Base-by-base conservation (phyloP, 2,113 vertebrate genomes). In the Salminus brasiliensis region DNA sequence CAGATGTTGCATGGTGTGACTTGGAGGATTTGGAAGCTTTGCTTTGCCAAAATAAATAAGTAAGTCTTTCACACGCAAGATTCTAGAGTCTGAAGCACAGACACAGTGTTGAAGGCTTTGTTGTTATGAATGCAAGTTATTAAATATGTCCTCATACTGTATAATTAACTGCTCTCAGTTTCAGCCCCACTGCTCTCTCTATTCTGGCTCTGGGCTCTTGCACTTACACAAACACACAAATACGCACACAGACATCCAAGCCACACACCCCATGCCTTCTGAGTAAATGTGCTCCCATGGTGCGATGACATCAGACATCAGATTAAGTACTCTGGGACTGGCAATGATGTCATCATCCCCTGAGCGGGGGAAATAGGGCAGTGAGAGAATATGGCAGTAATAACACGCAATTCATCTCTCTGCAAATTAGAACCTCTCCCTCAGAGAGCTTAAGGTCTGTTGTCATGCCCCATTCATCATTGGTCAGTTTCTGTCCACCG, bases 261-360 rank as follows among this genome's bases (percentile, higher is more conserved):
- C n/a, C n/a, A n/a, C n/a, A 34, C 15, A 47, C 11, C 9, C 4
- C n/a, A 6, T n/a, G 52, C n/a, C 53, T 30, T 45, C 36, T 59
- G 72, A 67, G 49, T 39, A 53, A 63, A 53, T 67, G n/a, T 53
- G 63, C 57, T 78, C 66, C 66, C 67, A 78, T 2, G 5, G 59
- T 39, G 67, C 39, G 25, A 49, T 78, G 76, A 72, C 16, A 49
- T 70, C 76, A 78, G 76, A 72, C 16, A 49, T 70, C 76, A 78
- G 53, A 45, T 11, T 18, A 16, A 70, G 76, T 55, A 62, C 53
- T 34, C 55, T 71, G 76, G 43, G 57, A 72, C 68, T 72, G 57
- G 76, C 21, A 52, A 79, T 79, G 67, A 79, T 63, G 43, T 71
- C 55, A 72, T 79, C 41, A 29, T 43, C 67, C 68, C 29, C 43